Evolutionary conservation across 2,113 vertebrate genomes (phyloP).

Genomic region (Prolemur simus): DNA sequence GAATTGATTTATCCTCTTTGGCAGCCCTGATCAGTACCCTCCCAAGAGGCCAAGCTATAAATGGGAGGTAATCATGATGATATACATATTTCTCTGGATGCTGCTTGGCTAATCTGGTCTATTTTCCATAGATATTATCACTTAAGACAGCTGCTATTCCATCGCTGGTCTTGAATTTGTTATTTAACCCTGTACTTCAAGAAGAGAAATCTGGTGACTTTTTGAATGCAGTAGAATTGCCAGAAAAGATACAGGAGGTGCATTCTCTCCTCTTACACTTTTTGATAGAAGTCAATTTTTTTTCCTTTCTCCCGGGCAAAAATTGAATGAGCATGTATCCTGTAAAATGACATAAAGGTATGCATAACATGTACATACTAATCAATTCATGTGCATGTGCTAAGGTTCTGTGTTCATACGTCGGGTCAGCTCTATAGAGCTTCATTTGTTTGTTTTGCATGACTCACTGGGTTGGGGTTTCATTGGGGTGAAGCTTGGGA

Average conservation of each 20-base stretch:
- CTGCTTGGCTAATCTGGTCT: neutral
- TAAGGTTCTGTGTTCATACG: fast-evolving
- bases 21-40: neutral
- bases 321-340: neutral
- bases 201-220: slow-evolving; percentile 19
- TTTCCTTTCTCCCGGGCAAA: neutral
- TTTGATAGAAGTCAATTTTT: neutral
- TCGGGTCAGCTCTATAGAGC: neutral
- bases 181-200: slow-evolving; percentile 39
- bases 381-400: fast-evolving
- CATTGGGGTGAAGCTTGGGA: neutral
- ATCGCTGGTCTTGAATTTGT: neutral
- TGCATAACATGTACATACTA: fast-evolving
- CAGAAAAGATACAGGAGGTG: neutral
- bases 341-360: neutral
- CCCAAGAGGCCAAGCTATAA: neutral
- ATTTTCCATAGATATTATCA: slow-evolving; percentile 35
- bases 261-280: neutral
- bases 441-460: neutral
- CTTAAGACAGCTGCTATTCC: neutral
- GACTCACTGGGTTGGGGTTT: neutral
- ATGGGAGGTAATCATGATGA: neutral
- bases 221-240: neutral
- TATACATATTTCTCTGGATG: neutral
- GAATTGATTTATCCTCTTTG: slow-evolving; percentile 61